Percentiles rank a stretch among this genome's conserved stretches.
These are phyloP conservation scores for Ceratoteleas bidentatus DNA, from an alignment of 1,140 invertebrate genomes.

Conservation along the genomic window DNA sequence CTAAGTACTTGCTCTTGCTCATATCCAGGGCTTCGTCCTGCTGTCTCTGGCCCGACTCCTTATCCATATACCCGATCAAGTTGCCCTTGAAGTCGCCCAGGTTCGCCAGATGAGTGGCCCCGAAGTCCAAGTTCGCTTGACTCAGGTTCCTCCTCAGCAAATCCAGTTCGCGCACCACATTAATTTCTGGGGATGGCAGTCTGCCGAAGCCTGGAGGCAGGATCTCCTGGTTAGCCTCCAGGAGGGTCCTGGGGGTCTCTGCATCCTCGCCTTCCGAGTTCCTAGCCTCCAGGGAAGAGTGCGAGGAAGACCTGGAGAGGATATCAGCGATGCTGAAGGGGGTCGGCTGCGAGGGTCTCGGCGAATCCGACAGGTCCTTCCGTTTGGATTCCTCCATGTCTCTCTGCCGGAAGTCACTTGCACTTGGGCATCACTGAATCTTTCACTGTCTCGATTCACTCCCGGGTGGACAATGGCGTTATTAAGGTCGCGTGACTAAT, in stretches of 20 bases:
- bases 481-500: conserved; percentile 9
- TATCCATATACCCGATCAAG: conserved; percentile 66
- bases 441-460: not conserved
- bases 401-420: not conserved
- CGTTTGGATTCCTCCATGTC: conserved; percentile 49
- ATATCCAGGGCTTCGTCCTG: conserved; percentile 80
- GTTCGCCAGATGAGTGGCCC: conserved; percentile 63
- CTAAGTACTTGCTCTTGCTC: conserved; percentile 80
- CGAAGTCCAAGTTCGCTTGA: conserved; percentile 75
- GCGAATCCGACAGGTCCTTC: conserved; percentile 65
- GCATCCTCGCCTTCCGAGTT: conserved; percentile 63
- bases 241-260: conserved; percentile 36
- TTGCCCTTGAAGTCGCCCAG: conserved; percentile 40
- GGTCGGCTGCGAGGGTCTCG: conserved; percentile 75
- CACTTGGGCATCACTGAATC: not conserved
- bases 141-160: conserved; percentile 72
- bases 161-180: conserved; percentile 73
- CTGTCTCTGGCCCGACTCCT: conserved; percentile 72
- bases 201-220: conserved; percentile 59
- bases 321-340: conserved; percentile 80
- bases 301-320: conserved; percentile 70
- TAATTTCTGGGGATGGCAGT: conserved; percentile 71
- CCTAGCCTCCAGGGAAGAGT: conserved; percentile 55
- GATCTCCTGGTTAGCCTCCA: conserved; percentile 42
- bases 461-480: conserved; percentile 1